phyloP scores from a whole-genome alignment of 2,888 invertebrate genomes.

The Zhuqinia jingwanae region DNA sequence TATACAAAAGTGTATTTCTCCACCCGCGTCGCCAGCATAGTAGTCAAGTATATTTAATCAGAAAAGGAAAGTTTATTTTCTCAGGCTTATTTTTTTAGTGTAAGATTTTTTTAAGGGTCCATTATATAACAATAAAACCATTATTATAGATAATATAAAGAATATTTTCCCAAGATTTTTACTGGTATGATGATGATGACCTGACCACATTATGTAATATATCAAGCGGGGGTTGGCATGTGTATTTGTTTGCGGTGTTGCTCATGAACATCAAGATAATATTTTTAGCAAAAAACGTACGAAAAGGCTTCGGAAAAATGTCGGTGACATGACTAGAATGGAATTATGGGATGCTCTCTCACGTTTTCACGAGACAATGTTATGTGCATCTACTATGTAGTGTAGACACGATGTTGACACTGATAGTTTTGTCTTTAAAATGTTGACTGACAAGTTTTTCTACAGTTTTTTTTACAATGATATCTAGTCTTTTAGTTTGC shows the following conservation, averaged over 20 bases:
- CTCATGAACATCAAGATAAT: not conserved
- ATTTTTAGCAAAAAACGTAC: conserved; percentile 6
- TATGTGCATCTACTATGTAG: not conserved
- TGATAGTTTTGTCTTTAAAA: not conserved
- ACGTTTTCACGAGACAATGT: not conserved
- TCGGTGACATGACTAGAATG: conserved; percentile 27
- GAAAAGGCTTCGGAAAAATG: conserved; percentile 13
- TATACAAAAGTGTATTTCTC: conserved; percentile 6
- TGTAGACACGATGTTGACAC: no score
- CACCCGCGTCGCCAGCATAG: not conserved
- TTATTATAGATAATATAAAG: not conserved
- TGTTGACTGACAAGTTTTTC: conserved; percentile 24
- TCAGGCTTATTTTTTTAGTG: no score
- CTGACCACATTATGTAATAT: conserved; percentile 8
- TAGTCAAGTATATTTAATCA: no score
- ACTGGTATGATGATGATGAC: no score
- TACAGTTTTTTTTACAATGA: not conserved
- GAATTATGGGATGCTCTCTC: conserved; percentile 13
- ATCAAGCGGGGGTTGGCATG: not conserved
- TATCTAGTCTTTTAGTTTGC: not conserved
- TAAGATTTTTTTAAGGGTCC: no score
- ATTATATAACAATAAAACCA: no score
- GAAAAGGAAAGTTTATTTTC: no score
- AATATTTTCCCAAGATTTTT: conserved; percentile 23
- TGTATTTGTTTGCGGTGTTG: not conserved